Evolutionary conservation across 2,888 invertebrate genomes (phyloP).

Genomic region (Heliconius hortense): DNA sequence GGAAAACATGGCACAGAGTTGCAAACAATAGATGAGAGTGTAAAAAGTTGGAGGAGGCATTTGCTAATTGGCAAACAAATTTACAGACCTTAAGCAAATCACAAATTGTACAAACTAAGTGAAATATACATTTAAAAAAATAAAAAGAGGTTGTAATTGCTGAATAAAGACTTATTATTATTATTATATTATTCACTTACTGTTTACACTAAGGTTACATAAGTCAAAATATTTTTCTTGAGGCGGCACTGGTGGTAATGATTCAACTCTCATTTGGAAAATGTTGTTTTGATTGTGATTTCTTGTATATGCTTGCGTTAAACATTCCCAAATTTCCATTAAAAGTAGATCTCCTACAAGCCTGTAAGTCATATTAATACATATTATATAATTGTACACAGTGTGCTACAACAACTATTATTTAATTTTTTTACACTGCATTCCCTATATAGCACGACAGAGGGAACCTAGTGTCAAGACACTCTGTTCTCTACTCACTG

Average conservation of each 20-base stretch:
- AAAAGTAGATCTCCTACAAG: constrained; percentile 81
- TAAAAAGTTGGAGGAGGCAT: too few species aligned
- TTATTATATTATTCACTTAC: constrained; percentile 50
- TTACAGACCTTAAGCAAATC: too few species aligned
- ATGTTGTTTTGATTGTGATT: constrained; percentile 49
- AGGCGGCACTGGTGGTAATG: constrained; percentile 60
- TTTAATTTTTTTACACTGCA: background rate
- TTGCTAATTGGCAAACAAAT: too few species aligned
- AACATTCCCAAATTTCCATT: constrained; percentile 84
- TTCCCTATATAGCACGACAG: too few species aligned
- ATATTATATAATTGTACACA: constrained; percentile 37
- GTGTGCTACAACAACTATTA: background rate
- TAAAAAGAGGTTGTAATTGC: too few species aligned
- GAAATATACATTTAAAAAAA: too few species aligned
- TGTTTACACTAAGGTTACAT: constrained; percentile 63
- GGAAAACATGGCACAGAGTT: too few species aligned
- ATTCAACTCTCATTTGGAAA: constrained; percentile 63
- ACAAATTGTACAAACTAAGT: too few species aligned
- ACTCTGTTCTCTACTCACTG: background rate
- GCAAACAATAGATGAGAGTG: too few species aligned
- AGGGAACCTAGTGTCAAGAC: too few species aligned
- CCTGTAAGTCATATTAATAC: constrained; percentile 52
- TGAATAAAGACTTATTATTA: too few species aligned
- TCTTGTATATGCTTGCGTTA: constrained; percentile 64
- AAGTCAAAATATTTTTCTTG: constrained; percentile 61